Percentiles rank a stretch among this genome's conserved stretches.
phyloP scores from a whole-genome alignment of 2,113 vertebrate genomes.

The Pterocles gutturalis region DNA sequence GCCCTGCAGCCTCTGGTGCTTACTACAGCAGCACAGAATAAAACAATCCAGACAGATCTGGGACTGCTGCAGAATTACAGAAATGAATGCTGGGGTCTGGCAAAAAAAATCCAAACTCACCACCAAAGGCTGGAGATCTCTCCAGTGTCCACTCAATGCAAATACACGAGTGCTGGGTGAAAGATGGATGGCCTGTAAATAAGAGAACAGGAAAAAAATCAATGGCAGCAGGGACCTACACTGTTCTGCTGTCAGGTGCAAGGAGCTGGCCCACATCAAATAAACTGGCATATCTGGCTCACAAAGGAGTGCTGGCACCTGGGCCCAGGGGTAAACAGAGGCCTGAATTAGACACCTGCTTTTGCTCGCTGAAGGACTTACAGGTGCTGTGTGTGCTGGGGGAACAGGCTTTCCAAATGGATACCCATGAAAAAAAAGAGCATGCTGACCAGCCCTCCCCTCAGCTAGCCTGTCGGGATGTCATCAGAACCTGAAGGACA shows the following conservation, averaged over 20 bases:
- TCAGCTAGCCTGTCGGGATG: neutral
- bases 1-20: neutral
- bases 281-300: neutral
- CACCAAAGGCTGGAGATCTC: neutral
- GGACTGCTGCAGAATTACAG: neutral
- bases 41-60: neutral
- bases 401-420: neutral
- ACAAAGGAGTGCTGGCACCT: neutral
- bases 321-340: neutral
- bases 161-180: neutral
- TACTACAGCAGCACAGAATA: neutral
- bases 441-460: accelerated
- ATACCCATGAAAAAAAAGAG: neutral
- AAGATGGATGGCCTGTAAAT: neutral
- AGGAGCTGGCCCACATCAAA: neutral
- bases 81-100: neutral
- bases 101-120: neutral
- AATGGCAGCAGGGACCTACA: neutral
- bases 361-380: neutral
- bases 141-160: neutral
- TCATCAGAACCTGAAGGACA: neutral
- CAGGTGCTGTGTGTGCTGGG: neutral
- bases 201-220: neutral
- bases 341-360: neutral
- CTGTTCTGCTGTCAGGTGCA: neutral